A percentile compares a stretch with the other conserved stretches of the same genome.
These are phyloP conservation scores for Eremophila alpestris DNA, from an alignment of 2,797 vertebrate genomes.

Conservation along the genomic window DNA sequence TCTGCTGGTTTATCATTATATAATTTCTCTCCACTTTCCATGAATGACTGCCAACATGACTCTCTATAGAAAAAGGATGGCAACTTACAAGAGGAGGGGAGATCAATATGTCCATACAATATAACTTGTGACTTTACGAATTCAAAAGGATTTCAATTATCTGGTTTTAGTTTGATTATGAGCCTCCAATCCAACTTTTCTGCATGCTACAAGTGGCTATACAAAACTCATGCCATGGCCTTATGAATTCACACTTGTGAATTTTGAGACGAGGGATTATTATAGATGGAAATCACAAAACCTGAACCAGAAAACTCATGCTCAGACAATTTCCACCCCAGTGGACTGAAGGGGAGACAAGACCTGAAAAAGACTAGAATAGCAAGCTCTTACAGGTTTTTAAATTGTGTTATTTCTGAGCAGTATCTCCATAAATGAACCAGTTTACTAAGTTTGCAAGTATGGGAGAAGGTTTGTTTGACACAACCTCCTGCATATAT, in stretches of 20 bases:
- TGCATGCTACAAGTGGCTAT: neutral
- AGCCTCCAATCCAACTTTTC: neutral
- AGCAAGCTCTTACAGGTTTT: neutral
- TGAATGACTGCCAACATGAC: neutral
- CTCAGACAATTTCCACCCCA: neutral
- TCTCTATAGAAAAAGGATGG: neutral
- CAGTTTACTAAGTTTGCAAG: constrained; percentile 45
- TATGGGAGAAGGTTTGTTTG: constrained; percentile 9
- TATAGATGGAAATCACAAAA: neutral
- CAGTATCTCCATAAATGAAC: neutral
- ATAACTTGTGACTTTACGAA: neutral
- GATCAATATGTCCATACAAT: neutral
- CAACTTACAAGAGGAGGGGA: neutral
- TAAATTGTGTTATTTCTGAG: neutral
- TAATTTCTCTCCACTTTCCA: neutral
- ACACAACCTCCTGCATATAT: constrained; percentile 15
- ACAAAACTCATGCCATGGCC: neutral
- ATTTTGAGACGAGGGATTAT: neutral
- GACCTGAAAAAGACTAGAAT: neutral
- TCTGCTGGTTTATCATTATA: neutral
- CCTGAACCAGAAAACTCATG: neutral
- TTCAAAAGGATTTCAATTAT: neutral
- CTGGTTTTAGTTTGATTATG: neutral
- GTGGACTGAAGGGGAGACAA: neutral
- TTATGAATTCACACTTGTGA: neutral